phyloP scores from a whole-genome alignment of 2,797 vertebrate species.

The Mallotus villosus region DNA sequence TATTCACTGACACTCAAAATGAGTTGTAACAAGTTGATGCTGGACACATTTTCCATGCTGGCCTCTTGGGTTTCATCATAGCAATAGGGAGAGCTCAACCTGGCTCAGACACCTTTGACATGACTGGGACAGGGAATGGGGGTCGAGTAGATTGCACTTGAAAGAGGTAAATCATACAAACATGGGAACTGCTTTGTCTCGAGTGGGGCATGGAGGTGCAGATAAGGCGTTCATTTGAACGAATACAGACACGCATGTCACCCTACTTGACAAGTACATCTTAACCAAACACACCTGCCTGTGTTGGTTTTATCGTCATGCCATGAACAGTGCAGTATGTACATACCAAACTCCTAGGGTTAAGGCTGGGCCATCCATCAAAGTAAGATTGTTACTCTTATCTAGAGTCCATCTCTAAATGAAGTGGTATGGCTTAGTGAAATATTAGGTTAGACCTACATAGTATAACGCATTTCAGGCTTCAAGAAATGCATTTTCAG shows the following conservation, averaged over 20 bases:
- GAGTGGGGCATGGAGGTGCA: conserved; percentile 70
- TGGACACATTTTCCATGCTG: too few species aligned
- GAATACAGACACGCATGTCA: conserved; percentile 75
- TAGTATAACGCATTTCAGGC: conserved; percentile 57
- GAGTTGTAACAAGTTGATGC: too few species aligned
- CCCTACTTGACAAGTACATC: conserved; percentile 76
- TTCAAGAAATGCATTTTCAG: conserved; percentile 49
- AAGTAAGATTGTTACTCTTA: conserved; percentile 74
- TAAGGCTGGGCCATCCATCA: conserved; percentile 72
- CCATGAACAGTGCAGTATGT: conserved; percentile 68
- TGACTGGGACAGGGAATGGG: neutral
- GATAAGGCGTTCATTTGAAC: conserved; percentile 80
- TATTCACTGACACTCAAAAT: too few species aligned
- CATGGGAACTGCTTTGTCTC: conserved; percentile 73
- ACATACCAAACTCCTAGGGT: conserved; percentile 69
- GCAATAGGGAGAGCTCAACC: neutral
- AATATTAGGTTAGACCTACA: conserved; percentile 67
- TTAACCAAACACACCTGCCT: conserved; percentile 81
- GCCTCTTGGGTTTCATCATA: too few species aligned
- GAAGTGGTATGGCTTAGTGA: conserved; percentile 70
- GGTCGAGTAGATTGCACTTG: conserved; percentile 35
- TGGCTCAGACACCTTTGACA: conserved; percentile 4
- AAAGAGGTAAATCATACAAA: conserved; percentile 71
- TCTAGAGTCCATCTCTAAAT: conserved; percentile 75
- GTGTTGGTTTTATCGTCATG: conserved; percentile 70